Conservation (phyloP, 53 echinoderm and acorn worm genomes). For the Luidia sarsii region DNA sequence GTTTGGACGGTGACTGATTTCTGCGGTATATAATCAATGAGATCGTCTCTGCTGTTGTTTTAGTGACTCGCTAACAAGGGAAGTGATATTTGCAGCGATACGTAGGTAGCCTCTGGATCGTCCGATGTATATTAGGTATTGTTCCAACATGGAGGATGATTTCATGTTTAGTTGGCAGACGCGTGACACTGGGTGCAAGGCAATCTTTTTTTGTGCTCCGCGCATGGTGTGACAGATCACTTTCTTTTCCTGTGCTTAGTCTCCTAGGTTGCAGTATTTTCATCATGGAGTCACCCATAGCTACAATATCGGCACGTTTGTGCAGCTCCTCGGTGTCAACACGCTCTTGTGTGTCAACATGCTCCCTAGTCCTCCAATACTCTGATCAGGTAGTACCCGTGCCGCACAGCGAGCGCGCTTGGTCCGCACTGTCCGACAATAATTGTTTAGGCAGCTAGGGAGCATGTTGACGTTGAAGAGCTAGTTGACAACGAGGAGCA, state of each 20-base stretch:
- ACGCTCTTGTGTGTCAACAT: too few species aligned
- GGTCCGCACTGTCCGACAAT: too few species aligned
- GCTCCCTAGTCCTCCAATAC: too few species aligned
- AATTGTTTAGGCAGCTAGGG: too few species aligned
- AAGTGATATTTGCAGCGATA: slow-evolving; percentile 38
- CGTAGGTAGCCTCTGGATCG: slow-evolving; percentile 8
- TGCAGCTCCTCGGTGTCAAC: too few species aligned
- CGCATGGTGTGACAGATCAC: slow-evolving; percentile 37
- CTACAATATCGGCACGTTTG: slow-evolving; percentile 18
- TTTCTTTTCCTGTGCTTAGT: slow-evolving; percentile 4
- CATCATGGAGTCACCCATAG: slow-evolving; percentile 31
- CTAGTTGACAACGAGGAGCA: too few species aligned
- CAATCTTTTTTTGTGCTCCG: slow-evolving; percentile 20
- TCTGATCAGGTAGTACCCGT: too few species aligned
- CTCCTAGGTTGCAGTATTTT: slow-evolving; percentile 13
- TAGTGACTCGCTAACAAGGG: neutral
- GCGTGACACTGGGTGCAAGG: slow-evolving; percentile 1
- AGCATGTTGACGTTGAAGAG: too few species aligned
- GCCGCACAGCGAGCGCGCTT: too few species aligned
- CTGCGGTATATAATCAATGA: slow-evolving; percentile 21
- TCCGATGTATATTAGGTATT: slow-evolving; percentile 20
- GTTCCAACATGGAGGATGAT: slow-evolving; percentile 32
- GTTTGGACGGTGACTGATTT: slow-evolving; percentile 1
- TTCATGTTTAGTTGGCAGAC: slow-evolving; percentile 1
- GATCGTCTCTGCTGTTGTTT: slow-evolving; percentile 9